Evolutionary conservation across 2,113 vertebrate species (phyloP).

Genomic region (Microcebus tavaratra): DNA sequence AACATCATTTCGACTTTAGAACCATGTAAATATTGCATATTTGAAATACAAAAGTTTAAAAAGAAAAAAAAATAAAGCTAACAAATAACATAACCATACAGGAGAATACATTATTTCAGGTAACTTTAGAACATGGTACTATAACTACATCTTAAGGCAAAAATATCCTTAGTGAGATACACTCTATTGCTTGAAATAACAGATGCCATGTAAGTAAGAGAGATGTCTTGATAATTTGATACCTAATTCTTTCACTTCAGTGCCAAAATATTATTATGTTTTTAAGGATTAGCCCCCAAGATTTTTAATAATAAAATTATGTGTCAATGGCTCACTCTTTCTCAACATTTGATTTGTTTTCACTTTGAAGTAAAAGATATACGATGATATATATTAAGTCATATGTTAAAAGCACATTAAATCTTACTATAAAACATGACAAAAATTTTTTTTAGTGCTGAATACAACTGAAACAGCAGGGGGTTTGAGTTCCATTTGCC

Average conservation of each 20-base stretch:
- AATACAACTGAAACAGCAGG: neutral
- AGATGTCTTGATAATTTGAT: neutral
- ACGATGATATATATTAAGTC: neutral
- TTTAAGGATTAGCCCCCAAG: neutral
- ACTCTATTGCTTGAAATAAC: neutral
- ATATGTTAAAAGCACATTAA: neutral
- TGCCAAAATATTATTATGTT: slow-evolving; percentile 18
- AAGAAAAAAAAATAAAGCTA: neutral
- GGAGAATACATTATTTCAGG: neutral
- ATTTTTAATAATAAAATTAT: neutral
- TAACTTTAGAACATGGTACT: neutral
- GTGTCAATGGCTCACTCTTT: neutral
- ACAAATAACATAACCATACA: neutral
- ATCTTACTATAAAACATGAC: neutral
- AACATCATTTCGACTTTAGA: neutral
- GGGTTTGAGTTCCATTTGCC: neutral
- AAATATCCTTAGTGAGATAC: neutral
- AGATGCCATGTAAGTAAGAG: neutral
- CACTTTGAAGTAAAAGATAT: neutral
- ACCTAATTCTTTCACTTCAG: neutral
- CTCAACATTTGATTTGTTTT: neutral
- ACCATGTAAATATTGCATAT: neutral
- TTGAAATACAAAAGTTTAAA: neutral
- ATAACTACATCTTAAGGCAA: neutral
- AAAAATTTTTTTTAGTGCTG: neutral